Conservation (phyloP, 2,797 vertebrate genomes). For the Schizopygopsis malacanthus region DNA sequence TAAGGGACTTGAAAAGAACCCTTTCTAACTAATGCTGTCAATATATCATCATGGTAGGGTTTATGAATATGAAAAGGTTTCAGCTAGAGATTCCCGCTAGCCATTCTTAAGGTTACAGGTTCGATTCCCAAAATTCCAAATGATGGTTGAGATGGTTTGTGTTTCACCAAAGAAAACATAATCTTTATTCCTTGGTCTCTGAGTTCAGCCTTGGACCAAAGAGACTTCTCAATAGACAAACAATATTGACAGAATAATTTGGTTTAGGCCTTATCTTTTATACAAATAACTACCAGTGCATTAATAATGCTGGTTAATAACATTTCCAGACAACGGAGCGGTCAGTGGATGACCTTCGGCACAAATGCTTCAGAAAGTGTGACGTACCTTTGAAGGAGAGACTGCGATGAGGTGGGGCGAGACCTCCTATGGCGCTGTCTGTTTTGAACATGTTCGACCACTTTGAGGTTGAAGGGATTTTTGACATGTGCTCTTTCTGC, state of each 20-base stretch:
- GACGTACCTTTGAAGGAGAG: constrained; percentile 21
- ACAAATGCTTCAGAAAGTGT: constrained; percentile 24
- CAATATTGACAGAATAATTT: constrained; percentile 13
- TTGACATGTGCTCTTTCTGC: constrained; percentile 60
- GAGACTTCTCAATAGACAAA: neutral
- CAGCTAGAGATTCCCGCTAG: neutral
- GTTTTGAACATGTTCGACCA: constrained; percentile 48
- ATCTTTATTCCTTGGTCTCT: neutral
- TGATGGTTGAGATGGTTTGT: neutral
- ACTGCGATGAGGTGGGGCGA: constrained; percentile 29
- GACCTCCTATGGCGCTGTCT: constrained; percentile 50
- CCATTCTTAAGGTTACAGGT: neutral
- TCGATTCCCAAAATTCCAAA: too few species aligned
- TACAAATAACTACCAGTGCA: neutral
- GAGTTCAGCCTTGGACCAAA: neutral
- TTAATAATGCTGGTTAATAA: constrained; percentile 2
- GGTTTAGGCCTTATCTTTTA: constrained; percentile 8
- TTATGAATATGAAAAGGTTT: neutral
- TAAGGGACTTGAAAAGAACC: neutral
- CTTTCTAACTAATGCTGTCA: neutral
- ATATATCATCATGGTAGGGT: neutral
- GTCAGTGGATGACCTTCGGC: constrained; percentile 31
- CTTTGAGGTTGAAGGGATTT: constrained; percentile 44
- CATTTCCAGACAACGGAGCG: neutral
- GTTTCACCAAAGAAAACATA: neutral